Evolutionary conservation across 2,888 invertebrate genomes (phyloP).

Genomic region (Agonopterix subpropinquella): DNA sequence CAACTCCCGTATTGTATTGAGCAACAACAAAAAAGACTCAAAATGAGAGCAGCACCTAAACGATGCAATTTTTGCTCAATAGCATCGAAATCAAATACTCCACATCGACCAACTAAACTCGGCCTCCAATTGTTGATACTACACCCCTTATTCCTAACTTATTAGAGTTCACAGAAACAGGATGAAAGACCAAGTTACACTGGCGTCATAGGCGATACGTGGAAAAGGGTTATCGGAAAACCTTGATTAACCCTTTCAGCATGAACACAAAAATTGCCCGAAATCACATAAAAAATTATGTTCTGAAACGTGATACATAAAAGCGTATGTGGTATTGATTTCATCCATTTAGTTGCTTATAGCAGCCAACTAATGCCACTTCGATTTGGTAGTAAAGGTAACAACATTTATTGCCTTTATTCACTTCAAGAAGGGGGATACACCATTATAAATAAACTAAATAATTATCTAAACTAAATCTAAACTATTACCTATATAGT

Average conservation of each 20-base stretch:
- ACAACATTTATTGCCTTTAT: too few species aligned
- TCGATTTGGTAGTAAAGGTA: too few species aligned
- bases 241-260: conserved; percentile 10
- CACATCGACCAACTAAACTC: background rate
- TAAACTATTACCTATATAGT: too few species aligned
- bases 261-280: conserved; percentile 5
- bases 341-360: too few species aligned
- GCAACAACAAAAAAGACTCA: too few species aligned
- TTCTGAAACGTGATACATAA: conserved; percentile 1
- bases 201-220: background rate
- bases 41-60: background rate
- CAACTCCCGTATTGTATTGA: too few species aligned
- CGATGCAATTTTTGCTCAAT: conserved; percentile 11
- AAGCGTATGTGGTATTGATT: too few species aligned
- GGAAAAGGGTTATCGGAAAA: conserved; percentile 2
- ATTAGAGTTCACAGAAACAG: background rate
- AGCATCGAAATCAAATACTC: conserved; percentile 6
- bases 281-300: conserved; percentile 9
- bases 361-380: too few species aligned
- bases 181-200: background rate
- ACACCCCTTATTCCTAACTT: background rate
- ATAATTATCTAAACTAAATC: too few species aligned
- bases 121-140: background rate
- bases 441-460: too few species aligned
- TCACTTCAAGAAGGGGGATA: too few species aligned